Percentiles rank a stretch among this genome's conserved stretches.
Evolutionary conservation across 1,140 invertebrate genomes (phyloP).

Genomic region (Centruroides vittatus): DNA sequence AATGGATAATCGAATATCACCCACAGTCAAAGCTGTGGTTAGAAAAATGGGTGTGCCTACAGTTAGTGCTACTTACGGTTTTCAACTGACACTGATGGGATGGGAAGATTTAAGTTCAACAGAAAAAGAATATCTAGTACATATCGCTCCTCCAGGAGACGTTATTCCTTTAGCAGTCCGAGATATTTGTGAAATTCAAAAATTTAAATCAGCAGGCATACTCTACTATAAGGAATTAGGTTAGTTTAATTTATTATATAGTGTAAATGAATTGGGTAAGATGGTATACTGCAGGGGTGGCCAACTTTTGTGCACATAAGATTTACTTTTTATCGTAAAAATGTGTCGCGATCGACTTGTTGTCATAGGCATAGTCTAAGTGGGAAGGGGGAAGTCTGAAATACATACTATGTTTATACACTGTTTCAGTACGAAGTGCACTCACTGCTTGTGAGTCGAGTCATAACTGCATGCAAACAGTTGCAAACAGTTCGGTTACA

Average conservation of each 20-base stretch:
- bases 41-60: constrained; percentile 62
- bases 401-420: no score
- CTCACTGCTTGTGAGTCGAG: no score
- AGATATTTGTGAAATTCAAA: constrained; percentile 59
- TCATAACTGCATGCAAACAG: no score
- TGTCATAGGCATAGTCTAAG: no score
- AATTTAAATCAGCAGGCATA: constrained; percentile 79
- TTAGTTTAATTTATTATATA: constrained; percentile 27
- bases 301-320: no score
- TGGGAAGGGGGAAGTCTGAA: no score
- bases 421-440: no score
- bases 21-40: constrained; percentile 67
- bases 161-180: constrained; percentile 63
- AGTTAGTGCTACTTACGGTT: constrained; percentile 64
- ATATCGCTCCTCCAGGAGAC: constrained; percentile 65
- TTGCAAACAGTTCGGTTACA: no score
- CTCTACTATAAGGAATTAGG: constrained; percentile 74
- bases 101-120: constrained; percentile 8
- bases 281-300: no score
- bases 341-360: no score
- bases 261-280: no score
- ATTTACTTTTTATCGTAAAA: no score
- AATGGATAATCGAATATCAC: constrained; percentile 37
- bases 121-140: constrained; percentile 49
- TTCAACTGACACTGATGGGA: constrained; percentile 29